A percentile compares a stretch with the other conserved stretches of the same genome.
phyloP scores from a whole-genome alignment of 2,113 vertebrate species.

The Pitta sordida region DNA sequence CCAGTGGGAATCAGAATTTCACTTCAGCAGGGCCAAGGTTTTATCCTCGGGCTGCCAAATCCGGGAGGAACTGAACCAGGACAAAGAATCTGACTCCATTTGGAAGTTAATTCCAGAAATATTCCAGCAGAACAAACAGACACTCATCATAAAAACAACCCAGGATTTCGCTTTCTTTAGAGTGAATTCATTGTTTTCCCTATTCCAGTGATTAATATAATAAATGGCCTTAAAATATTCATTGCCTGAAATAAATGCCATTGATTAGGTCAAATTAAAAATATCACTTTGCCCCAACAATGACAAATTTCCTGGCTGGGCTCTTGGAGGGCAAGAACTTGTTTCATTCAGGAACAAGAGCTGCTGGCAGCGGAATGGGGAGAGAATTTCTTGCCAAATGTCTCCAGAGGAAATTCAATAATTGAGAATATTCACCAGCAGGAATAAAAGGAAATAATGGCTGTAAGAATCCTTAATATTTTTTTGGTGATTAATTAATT shows the following conservation, averaged over 20 bases:
- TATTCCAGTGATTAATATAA: background rate
- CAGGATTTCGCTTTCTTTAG: background rate
- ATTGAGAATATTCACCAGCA: conserved; percentile 22
- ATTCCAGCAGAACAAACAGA: background rate
- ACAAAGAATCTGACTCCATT: background rate
- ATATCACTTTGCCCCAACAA: background rate
- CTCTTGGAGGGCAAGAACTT: background rate
- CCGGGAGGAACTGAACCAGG: background rate
- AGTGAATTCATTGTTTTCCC: background rate
- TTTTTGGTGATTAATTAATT: background rate
- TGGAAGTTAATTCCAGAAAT: background rate
- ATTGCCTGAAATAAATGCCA: conserved; percentile 11
- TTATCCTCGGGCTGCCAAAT: background rate
- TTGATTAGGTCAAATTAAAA: conserved; percentile 22
- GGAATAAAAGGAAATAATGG: background rate
- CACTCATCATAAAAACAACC: background rate
- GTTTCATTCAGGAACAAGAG: conserved; percentile 29
- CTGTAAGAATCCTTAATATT: background rate
- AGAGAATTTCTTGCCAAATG: conserved; percentile 35
- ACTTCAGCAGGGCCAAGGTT: background rate
- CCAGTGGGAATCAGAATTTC: accelerated
- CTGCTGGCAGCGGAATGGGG: conserved; percentile 26
- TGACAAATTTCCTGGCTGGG: conserved; percentile 4
- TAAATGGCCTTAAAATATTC: background rate
- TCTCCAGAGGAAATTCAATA: conserved; percentile 37